Percentiles rank a stretch among this genome's conserved stretches.
These are phyloP conservation scores for Telenomus remus DNA, from an alignment of 1,140 invertebrate genomes.

Conservation along the genomic window DNA sequence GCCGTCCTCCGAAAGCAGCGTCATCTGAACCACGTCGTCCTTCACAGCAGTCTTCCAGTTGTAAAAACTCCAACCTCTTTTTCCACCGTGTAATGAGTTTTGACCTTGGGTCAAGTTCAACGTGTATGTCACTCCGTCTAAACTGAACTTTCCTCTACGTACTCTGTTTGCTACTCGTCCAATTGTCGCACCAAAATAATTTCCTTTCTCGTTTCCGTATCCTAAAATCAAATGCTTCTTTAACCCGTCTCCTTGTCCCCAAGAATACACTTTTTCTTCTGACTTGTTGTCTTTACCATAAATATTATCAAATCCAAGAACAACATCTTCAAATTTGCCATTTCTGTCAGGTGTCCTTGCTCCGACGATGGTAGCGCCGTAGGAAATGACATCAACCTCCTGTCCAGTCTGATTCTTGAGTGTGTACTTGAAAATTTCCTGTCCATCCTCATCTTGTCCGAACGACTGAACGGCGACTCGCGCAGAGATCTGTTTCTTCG, in stretches of 20 bases:
- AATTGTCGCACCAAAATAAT: conserved; percentile 90
- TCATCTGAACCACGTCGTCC: conserved; percentile 73
- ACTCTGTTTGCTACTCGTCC: conserved; percentile 94
- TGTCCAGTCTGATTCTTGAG: conserved; percentile 76
- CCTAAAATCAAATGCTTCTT: no score
- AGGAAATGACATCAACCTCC: conserved; percentile 78
- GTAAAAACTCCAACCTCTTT: conserved; percentile 90
- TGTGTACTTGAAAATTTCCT: conserved; percentile 73
- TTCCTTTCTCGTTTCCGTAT: conserved; percentile 21
- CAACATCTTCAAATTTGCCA: conserved; percentile 79
- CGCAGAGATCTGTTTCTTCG: conserved; percentile 19
- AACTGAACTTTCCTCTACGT: conserved; percentile 79
- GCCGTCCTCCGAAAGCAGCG: conserved; percentile 83
- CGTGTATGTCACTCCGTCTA: conserved; percentile 83
- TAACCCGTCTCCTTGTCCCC: no score
- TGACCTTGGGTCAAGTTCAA: conserved; percentile 84
- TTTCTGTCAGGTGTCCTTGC: conserved; percentile 80
- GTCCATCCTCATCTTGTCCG: conserved; percentile 59
- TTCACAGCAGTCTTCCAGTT: conserved; percentile 75
- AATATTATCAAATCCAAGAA: conserved; percentile 82
- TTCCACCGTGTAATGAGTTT: conserved; percentile 91
- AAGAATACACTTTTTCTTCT: no score
- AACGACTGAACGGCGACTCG: conserved; percentile 56
- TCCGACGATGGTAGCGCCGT: conserved; percentile 82
- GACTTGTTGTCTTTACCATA: conserved; percentile 74